Percentiles rank a stretch among this genome's conserved stretches.
These are phyloP conservation scores for Chaetodon trifasciatus DNA, from an alignment of 2,797 vertebrate species.

Conservation along the genomic window DNA sequence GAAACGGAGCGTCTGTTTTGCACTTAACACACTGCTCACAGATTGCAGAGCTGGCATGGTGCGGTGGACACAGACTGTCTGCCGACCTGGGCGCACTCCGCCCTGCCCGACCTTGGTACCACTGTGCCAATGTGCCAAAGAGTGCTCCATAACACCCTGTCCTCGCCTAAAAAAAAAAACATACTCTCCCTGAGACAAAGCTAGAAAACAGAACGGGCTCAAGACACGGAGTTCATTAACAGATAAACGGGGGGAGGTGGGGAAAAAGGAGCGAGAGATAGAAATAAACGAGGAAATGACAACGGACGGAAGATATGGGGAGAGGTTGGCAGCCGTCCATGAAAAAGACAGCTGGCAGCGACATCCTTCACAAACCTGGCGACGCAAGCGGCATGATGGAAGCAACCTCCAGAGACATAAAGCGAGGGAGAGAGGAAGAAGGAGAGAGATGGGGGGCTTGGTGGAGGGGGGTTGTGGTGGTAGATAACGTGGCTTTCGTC, in stretches of 20 bases:
- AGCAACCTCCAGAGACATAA: slow-evolving; percentile 77
- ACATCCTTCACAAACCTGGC: slow-evolving; percentile 87
- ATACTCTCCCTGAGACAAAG: slow-evolving; percentile 41
- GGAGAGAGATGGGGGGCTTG: slow-evolving; percentile 36
- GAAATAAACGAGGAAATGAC: slow-evolving; percentile 81
- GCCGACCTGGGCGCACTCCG: slow-evolving; percentile 60
- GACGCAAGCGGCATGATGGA: slow-evolving; percentile 75
- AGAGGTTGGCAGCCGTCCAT: slow-evolving; percentile 82
- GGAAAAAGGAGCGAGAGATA: slow-evolving; percentile 58
- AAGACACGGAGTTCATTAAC: slow-evolving; percentile 75
- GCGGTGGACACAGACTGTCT: slow-evolving; percentile 64
- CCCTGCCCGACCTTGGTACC: slow-evolving; percentile 75
- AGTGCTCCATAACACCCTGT: slow-evolving; percentile 42
- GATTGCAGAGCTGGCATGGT: slow-evolving; percentile 72
- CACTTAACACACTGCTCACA: slow-evolving; percentile 76
- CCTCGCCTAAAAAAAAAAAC: slow-evolving; percentile 27
- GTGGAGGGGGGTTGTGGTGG: slow-evolving; percentile 50
- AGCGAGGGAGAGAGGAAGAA: slow-evolving; percentile 51
- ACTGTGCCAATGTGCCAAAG: slow-evolving; percentile 51
- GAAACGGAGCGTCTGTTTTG: slow-evolving; percentile 67
- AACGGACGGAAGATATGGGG: slow-evolving; percentile 75
- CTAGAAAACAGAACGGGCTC: slow-evolving; percentile 59
- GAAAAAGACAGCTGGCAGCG: slow-evolving; percentile 87
- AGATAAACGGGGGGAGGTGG: slow-evolving; percentile 64
- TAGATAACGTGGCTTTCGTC: slow-evolving; percentile 78